These are phyloP conservation scores for Pluvialis apricaria DNA, from an alignment of 2,113 vertebrate genomes.

Conservation along the genomic window DNA sequence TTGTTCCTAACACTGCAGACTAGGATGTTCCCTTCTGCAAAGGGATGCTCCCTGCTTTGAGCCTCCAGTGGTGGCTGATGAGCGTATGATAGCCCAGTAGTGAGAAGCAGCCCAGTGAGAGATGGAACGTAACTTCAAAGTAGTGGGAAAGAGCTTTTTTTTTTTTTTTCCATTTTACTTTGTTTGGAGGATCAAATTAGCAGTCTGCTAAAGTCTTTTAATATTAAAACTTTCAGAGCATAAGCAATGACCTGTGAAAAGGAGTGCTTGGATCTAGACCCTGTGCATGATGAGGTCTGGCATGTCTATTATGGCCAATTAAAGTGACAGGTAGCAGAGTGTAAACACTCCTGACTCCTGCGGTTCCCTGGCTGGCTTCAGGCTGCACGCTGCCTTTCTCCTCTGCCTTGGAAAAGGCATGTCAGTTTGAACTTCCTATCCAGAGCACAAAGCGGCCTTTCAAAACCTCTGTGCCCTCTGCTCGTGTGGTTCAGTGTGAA, in stretches of 20 bases:
- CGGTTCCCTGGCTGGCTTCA: background rate
- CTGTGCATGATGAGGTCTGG: conserved; percentile 19
- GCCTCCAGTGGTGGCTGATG: background rate
- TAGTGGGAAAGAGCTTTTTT: background rate
- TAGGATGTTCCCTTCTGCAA: background rate
- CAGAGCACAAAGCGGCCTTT: conserved; percentile 36
- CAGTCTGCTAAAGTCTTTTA: conserved; percentile 24
- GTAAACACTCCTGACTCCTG: conserved; percentile 21
- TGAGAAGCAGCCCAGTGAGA: background rate
- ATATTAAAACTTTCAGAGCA: conserved; percentile 27
- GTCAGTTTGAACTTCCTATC: background rate
- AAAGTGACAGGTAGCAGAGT: conserved; percentile 57
- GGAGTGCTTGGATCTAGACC: conserved; percentile 11
- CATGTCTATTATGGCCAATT: conserved; percentile 47
- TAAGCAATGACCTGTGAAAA: conserved; percentile 35
- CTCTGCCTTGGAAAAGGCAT: background rate
- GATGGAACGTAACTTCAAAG: background rate
- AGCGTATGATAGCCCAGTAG: background rate
- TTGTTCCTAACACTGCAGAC: background rate
- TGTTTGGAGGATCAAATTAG: conserved; percentile 13
- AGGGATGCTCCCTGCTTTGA: background rate
- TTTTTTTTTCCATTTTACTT: background rate
- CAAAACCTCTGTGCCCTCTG: background rate
- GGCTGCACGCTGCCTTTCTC: background rate
- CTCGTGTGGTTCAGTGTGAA: background rate